Base-by-base conservation (phyloP, 2,113 vertebrate species). In the Tapirus terrestris region DNA sequence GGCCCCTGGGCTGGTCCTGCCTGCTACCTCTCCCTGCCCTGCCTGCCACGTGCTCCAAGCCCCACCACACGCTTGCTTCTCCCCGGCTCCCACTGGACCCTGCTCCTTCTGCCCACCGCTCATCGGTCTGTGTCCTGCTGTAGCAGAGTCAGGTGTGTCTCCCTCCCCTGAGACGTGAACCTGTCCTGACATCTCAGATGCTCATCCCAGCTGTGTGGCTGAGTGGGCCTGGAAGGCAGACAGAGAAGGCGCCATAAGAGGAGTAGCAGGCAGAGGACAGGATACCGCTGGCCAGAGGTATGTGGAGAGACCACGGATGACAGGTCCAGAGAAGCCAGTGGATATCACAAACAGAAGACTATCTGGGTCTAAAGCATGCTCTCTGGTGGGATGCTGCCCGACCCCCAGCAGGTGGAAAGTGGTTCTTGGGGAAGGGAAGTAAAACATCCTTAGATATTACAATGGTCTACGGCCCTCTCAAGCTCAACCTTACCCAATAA, bases 231-330 rank as follows among this genome's bases (percentile, higher is more conserved):
- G 67, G 82, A 56, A 93, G 65, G 56, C 23, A 29, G 73, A 82
- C 0, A 14, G 51, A 65, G 33, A 58, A 88, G 36, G 61, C 20
- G n/a, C 16, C n/a, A 0, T 6, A 6, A 77, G n/a, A 83, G 56
- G 18, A 23, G 27, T 8, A 8, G 39, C 21, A 65, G 43, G 17
- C 25, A 43, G 61, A 75, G 61, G 85, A 13, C 1, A 6, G 89
- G 29, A 36, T 6, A 5, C 7, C 0, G 1, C 75, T 58, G 11
- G 39, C 27, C 20, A 56, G 5, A 6, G 8, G 53, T n/a, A 9
- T 25, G 33, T 51, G 31, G 13, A 56, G 29, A 93, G 23, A 45
- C 77, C 36, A 31, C 56, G 79, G 6, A 29, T 6, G 31, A 65
- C 6, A 58, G 67, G 3, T 36, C n/a, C 33, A 63, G 68, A n/a